Percentiles rank a stretch among this genome's conserved stretches.
phyloP scores from a whole-genome alignment of 2,113 vertebrate species.

The Tetraodon nigroviridis region DNA sequence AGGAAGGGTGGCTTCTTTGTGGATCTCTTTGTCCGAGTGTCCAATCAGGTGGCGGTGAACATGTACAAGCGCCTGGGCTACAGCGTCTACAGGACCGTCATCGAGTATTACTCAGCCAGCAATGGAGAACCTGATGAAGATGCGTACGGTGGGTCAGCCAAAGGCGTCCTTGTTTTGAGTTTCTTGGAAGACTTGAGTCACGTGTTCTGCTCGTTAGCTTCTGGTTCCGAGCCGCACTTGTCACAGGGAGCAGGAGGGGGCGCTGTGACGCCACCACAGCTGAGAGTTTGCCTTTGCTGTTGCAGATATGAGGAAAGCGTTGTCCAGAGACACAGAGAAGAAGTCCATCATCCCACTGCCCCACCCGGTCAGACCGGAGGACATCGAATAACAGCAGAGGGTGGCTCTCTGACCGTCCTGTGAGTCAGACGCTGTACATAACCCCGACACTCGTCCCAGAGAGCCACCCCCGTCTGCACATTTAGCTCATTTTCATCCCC shows the following conservation, averaged over 20 bases:
- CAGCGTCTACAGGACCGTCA: slow-evolving; percentile 92
- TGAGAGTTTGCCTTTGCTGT: fast-evolving
- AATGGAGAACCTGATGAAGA: slow-evolving; percentile 94
- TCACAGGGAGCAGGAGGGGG: not conserved
- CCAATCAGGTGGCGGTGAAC: slow-evolving; percentile 95
- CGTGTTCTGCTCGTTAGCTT: no score
- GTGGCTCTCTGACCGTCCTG: slow-evolving; percentile 66
- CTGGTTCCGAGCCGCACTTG: slow-evolving; percentile 11
- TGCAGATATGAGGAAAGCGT: slow-evolving; percentile 94
- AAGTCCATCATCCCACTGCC: slow-evolving; percentile 94
- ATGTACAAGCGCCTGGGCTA: slow-evolving; percentile 96
- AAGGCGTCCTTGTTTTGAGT: no score
- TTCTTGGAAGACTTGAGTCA: no score
- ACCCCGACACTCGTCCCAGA: not conserved
- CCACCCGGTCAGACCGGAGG: slow-evolving; percentile 93
- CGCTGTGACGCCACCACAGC: not conserved
- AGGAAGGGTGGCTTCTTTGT: slow-evolving; percentile 98
- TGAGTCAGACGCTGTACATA: slow-evolving; percentile 14
- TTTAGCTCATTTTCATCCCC: not conserved
- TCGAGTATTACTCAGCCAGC: slow-evolving; percentile 95
- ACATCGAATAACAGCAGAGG: slow-evolving; percentile 85
- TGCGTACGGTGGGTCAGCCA: slow-evolving; percentile 81
- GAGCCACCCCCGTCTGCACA: slow-evolving; percentile 32
- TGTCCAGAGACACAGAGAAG: slow-evolving; percentile 92
- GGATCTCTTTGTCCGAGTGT: slow-evolving; percentile 93